Evolutionary conservation across 2,113 vertebrate species (phyloP), one percentile per base, ranked within the genome.

Genomic region (Coreoperca whiteheadi): DNA sequence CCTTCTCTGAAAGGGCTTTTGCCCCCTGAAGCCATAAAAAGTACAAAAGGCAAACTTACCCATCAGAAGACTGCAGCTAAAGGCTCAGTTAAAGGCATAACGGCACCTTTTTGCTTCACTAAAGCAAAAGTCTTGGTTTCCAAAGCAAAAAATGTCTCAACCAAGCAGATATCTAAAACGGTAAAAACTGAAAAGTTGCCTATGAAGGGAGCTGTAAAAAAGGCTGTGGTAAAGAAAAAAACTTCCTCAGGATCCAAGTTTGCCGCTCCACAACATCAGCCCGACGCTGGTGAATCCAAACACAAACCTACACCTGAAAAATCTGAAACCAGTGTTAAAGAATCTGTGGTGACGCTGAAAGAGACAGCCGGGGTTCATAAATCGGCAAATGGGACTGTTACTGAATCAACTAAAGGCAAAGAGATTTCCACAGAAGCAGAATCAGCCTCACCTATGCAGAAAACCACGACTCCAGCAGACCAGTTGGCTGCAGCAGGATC

Each of bases 141-240:
- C 11, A 80, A 86, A 71, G 73, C 21, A 0, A 87, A 78, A 71
- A 70, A 25, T 0, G 1, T 51, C 15, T 59, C 79, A n/a, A 16
- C 23, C 9, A 18, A 78, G 28, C 74, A 25, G 20, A 20, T 3
- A 6, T 21, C 21, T 11, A 80, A 83, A 73, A 56, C 1, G 0
- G n/a, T 1, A 9, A 63, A 82, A 72, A 5, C 34, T 6, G 23
- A 41, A 67, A 59, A 39, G n/a, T 7, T 65, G 25, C 23, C 50
- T 51, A 20, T 0, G 1, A 56, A 64, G 10, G 54, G 18, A 73
- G 2, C 41, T 51, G 32, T 65, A 23, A 56, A 25, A 56, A 71
- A 71, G 1, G 16, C 6, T 3, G 6, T 5, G 23, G 20, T n/a
- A 4, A 25, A 68, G 10, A 14, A 37, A 50, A 21, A 28, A 39